phyloP scores from a whole-genome alignment of 1,140 invertebrate genomes.

The Zaprionus nigranus region DNA sequence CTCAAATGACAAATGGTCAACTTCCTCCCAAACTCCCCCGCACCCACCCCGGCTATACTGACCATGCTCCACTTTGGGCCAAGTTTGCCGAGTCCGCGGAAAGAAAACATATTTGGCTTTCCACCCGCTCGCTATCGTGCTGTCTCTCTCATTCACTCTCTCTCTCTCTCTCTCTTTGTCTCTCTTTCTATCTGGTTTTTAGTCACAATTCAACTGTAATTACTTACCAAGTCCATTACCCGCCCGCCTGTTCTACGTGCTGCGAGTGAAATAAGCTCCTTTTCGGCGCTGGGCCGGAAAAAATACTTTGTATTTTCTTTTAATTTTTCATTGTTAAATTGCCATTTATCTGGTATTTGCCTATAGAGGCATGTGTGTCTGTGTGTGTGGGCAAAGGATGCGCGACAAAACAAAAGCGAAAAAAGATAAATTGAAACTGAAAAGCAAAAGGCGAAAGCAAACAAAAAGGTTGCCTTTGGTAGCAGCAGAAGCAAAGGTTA shows the following conservation, averaged over 20 bases:
- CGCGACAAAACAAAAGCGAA: constrained; percentile 33
- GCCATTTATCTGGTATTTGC: constrained; percentile 67
- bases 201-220: constrained; percentile 80
- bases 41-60: neutral
- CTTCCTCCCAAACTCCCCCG: neutral
- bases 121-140: constrained; percentile 43
- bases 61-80: neutral
- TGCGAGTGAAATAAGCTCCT: constrained; percentile 61
- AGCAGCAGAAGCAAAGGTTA: constrained; percentile 30
- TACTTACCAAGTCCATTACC: constrained; percentile 72
- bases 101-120: constrained; percentile 59
- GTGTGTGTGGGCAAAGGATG: constrained; percentile 26
- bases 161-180: neutral
- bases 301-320: constrained; percentile 76
- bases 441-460: constrained; percentile 5
- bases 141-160: constrained; percentile 1
- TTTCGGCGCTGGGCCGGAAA: constrained; percentile 40
- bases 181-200: constrained; percentile 43
- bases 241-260: constrained; percentile 9
- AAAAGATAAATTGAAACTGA: constrained; percentile 36
- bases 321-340: constrained; percentile 83
- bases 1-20: constrained; percentile 49
- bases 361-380: constrained; percentile 24
- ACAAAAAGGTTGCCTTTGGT: constrained; percentile 30
- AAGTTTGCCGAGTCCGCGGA: constrained; percentile 32